Base-by-base conservation (phyloP, 2,888 invertebrate genomes). In the Cosmia pyralina region DNA sequence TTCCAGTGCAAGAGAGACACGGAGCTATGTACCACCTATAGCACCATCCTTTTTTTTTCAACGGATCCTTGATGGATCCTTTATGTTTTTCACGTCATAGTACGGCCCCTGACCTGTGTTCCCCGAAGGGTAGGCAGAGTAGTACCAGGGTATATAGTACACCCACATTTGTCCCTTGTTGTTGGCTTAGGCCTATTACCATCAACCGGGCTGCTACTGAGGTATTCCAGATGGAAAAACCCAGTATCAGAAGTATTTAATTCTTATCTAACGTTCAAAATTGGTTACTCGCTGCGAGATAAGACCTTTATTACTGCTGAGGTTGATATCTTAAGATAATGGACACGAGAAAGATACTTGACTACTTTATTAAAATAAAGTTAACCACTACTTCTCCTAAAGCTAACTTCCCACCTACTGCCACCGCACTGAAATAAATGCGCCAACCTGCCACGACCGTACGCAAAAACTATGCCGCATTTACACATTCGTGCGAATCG, bases 391-490 rank as follows among this genome's bases (percentile, higher is more conserved):
- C 22, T 52, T 34, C 17, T 19, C 34, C 1, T 19, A 11, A 65
- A 60, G 17, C 38, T 38, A 28, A 5, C 15, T 71, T 78, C 15
- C 22, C 55, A 62, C 55, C 78, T 60, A 55, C 50, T 55, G 15
- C 41, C n/a, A n/a, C n/a, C n/a, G n/a, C 22, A 41, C 6, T 34
- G 13, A 34, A 17, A 53, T 62, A 62, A 75, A 53, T 60, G 15
- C 53, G 13, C 48, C 28, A 28, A 60, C 53, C 46, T 46, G 52
- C 44, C 66, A 57, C n/a, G 50, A 46, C 13, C 19, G 38, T 38
- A 19, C 7, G 15, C 60, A 75, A 78, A 75, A 78, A 78, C 75
- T 71, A n/a, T n/a, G n/a, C n/a, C 28, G 28, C 28, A 28, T 28
- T 28, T 28, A 28, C 3, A 28, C 28, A 28, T 28, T 28, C 28